phyloP scores from a whole-genome alignment of 2,888 invertebrate species.

The Oscheius myriophilus region DNA sequence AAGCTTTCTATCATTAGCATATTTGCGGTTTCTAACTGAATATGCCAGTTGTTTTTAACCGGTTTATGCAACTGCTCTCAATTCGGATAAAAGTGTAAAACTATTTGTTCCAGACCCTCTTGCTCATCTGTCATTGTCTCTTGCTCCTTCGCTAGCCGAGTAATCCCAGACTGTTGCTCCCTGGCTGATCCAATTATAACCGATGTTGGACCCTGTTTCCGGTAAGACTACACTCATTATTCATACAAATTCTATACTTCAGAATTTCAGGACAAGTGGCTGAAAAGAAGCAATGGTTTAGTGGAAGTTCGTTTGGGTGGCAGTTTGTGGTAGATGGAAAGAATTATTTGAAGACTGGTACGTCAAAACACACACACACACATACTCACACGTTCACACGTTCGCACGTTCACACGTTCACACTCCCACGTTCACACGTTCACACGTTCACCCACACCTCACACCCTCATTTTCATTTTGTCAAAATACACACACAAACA shows the following conservation, averaged over 20 bases:
- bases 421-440: too few species aligned
- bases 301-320: constrained; percentile 53
- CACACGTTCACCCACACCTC: too few species aligned
- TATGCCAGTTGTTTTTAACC: too few species aligned
- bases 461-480: too few species aligned
- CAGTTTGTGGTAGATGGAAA: constrained; percentile 47
- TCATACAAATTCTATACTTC: constrained; percentile 17
- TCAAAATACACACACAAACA: too few species aligned
- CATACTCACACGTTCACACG: too few species aligned
- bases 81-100: too few species aligned
- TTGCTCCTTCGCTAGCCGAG: constrained; percentile 48
- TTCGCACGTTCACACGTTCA: too few species aligned
- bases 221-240: constrained; percentile 17
- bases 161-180: constrained; percentile 46
- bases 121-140: constrained; percentile 49
- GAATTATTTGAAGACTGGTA: constrained; percentile 21
- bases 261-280: constrained; percentile 39
- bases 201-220: constrained; percentile 47
- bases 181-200: constrained; percentile 40
- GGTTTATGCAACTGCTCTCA: too few species aligned
- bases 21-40: too few species aligned
- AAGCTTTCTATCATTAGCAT: too few species aligned
- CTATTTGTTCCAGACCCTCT: constrained; percentile 24
- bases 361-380: neutral
- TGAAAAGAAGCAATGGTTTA: constrained; percentile 42